Percentiles rank a stretch among this genome's conserved stretches.
These are phyloP conservation scores for Argyresthia goedartella DNA, from an alignment of 2,888 invertebrate genomes.

Conservation along the genomic window DNA sequence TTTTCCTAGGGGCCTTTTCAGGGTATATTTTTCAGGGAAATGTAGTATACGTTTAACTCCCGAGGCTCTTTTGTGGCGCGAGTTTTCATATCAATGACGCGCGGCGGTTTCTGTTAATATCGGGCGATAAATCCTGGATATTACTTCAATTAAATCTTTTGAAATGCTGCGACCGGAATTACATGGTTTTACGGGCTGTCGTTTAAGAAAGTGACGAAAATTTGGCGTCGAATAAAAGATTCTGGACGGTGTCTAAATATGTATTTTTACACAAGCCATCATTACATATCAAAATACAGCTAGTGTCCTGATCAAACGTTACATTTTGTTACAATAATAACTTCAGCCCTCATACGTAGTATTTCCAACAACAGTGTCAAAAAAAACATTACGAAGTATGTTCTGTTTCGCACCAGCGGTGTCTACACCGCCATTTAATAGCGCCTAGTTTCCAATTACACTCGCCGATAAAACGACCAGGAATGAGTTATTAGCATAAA, in stretches of 20 bases:
- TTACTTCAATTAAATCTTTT: neutral
- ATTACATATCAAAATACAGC: too few species aligned
- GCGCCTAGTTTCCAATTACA: slow-evolving; percentile 4
- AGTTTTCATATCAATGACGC: slow-evolving; percentile 7
- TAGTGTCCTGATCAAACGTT: too few species aligned
- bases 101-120: neutral
- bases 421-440: neutral
- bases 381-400: neutral
- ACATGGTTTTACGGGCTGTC: too few species aligned
- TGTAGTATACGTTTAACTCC: slow-evolving; percentile 37
- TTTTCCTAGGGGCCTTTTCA: slow-evolving; percentile 45
- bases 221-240: too few species aligned
- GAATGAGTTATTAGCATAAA: slow-evolving; percentile 38
- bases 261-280: too few species aligned
- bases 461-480: slow-evolving; percentile 27
- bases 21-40: slow-evolving; percentile 24
- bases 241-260: too few species aligned
- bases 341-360: too few species aligned
- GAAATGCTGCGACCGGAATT: too few species aligned
- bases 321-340: too few species aligned
- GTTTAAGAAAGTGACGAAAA: too few species aligned
- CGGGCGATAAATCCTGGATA: neutral
- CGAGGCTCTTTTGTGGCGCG: slow-evolving; percentile 5
- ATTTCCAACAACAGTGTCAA: too few species aligned
- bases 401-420: neutral